These are phyloP conservation scores for Ranitomeya variabilis DNA, from an alignment of 2,113 vertebrate species.

Conservation along the genomic window DNA sequence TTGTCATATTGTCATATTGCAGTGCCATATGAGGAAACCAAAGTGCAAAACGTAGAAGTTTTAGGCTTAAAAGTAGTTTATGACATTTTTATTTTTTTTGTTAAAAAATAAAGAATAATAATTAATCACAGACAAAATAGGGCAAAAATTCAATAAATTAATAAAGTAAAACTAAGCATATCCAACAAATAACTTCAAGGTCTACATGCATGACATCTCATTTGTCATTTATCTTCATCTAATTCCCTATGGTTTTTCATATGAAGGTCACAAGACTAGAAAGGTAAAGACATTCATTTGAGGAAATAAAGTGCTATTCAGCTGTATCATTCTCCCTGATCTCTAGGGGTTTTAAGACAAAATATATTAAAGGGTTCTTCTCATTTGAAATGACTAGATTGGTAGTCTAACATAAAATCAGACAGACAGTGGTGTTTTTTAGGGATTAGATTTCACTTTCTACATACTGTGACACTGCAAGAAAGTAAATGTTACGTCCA, in stretches of 20 bases:
- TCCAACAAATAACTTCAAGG: constrained; percentile 14
- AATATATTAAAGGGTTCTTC: neutral
- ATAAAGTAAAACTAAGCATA: neutral
- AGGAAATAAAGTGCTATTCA: neutral
- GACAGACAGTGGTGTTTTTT: neutral
- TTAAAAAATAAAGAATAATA: neutral
- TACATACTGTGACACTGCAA: no score
- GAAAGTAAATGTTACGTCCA: neutral
- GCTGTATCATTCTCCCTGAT: constrained; percentile 10
- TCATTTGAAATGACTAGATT: neutral
- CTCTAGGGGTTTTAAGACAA: neutral
- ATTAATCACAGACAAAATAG: neutral
- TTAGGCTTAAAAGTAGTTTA: no score
- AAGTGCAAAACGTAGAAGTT: no score
- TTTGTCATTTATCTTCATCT: constrained; percentile 7
- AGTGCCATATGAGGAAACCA: no score
- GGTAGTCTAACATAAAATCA: neutral
- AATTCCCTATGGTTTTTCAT: neutral
- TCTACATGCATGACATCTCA: constrained; percentile 9
- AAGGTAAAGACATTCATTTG: constrained; percentile 28
- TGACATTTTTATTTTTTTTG: no score
- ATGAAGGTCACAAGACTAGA: neutral
- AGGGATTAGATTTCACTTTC: neutral
- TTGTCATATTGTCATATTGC: no score
- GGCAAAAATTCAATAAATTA: neutral